phyloP scores from a whole-genome alignment of 2,888 invertebrate genomes.

The Hermodice carunculata region DNA sequence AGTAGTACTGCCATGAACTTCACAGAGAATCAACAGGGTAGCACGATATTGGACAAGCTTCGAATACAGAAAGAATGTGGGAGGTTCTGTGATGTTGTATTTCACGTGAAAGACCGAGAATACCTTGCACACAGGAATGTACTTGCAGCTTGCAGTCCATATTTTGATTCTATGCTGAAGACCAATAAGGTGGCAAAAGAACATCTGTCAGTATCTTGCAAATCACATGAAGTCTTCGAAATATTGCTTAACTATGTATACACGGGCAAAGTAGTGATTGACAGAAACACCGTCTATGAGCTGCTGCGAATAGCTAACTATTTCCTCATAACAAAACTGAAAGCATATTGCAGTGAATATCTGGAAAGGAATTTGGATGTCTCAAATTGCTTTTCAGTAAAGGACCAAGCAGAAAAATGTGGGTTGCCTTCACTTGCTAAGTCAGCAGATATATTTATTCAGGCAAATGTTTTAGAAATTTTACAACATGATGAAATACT shows the following conservation, averaged over 20 bases:
- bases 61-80: constrained; percentile 17
- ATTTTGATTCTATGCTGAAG: constrained; percentile 33
- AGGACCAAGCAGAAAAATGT: constrained; percentile 75
- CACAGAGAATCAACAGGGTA: constrained; percentile 23
- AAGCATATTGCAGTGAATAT: constrained; percentile 77
- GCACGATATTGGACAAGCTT: constrained; percentile 15
- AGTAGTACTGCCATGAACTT: constrained; percentile 20
- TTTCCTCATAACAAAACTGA: constrained; percentile 75
- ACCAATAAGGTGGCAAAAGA: constrained; percentile 20
- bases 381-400: constrained; percentile 76
- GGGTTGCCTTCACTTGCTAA: constrained; percentile 74
- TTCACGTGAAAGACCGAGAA: constrained; percentile 16
- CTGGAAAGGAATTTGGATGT: constrained; percentile 76
- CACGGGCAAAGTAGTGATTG: constrained; percentile 76
- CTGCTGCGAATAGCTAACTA: constrained; percentile 76
- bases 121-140: constrained; percentile 33
- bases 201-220: constrained; percentile 14
- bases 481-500: constrained; percentile 74
- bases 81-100: constrained; percentile 35
- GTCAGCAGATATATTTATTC: constrained; percentile 74
- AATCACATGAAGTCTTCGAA: constrained; percentile 75
- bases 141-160: constrained; percentile 38
- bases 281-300: constrained; percentile 76
- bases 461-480: constrained; percentile 70
- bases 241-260: constrained; percentile 78